Evolutionary conservation across 2,797 vertebrate genomes (phyloP).

Genomic region (Pampus argenteus): DNA sequence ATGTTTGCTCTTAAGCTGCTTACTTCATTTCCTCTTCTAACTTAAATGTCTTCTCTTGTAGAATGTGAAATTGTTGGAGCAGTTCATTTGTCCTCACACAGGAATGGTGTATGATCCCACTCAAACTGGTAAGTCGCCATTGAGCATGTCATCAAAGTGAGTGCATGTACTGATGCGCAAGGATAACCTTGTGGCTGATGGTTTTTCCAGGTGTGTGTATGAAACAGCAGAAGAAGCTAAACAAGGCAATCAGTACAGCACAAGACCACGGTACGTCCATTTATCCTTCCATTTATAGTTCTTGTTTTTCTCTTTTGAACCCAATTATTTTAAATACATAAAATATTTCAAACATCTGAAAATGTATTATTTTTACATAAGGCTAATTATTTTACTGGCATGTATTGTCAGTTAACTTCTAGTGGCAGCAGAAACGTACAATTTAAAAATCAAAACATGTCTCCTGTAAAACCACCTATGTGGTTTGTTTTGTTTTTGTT

Average conservation of each 20-base stretch:
- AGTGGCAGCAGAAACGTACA: not conserved
- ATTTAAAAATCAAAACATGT: too few relatives aligned
- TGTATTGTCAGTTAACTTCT: not conserved
- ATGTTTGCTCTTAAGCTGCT: not conserved
- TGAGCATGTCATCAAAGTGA: not conserved
- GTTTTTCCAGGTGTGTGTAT: slow-evolving; percentile 88
- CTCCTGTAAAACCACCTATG: too few relatives aligned
- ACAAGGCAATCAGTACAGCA: slow-evolving; percentile 83
- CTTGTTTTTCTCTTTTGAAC: not conserved
- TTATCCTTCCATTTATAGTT: not conserved
- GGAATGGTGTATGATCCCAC: slow-evolving; percentile 87
- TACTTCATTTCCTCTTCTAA: not conserved
- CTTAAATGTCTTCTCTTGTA: slow-evolving; percentile 52
- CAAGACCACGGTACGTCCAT: slow-evolving; percentile 84
- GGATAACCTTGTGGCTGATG: not conserved
- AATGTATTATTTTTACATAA: too few relatives aligned
- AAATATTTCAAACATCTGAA: not conserved
- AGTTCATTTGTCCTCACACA: slow-evolving; percentile 90
- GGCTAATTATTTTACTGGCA: too few relatives aligned
- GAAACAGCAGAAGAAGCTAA: slow-evolving; percentile 89
- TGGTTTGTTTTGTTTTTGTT: too few relatives aligned
- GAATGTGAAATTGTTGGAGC: slow-evolving; percentile 92
- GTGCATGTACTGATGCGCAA: not conserved
- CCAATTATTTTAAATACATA: not conserved
- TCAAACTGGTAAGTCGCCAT: slow-evolving; percentile 85